These are phyloP conservation scores for Acronicta aceris DNA, from an alignment of 2,888 invertebrate genomes.

Conservation along the genomic window DNA sequence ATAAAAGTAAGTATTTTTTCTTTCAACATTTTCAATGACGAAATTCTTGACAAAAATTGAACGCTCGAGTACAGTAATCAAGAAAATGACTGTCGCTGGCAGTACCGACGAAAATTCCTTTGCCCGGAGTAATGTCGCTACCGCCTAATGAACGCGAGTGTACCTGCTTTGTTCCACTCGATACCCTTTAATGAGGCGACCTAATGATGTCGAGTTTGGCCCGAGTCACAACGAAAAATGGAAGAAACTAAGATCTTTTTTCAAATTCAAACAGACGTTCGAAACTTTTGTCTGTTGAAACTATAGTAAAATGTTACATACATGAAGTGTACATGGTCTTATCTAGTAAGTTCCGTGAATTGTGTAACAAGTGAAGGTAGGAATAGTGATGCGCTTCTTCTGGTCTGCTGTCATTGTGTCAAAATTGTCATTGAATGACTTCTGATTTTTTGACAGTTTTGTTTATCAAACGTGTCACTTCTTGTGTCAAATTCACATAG, in stretches of 20 bases:
- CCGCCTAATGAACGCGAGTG: constrained; percentile 53
- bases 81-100: constrained; percentile 52
- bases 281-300: not conserved
- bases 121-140: constrained; percentile 54
- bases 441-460: no score
- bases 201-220: constrained; percentile 45
- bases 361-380: no score
- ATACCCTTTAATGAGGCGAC: constrained; percentile 54
- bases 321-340: no score
- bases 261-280: not conserved
- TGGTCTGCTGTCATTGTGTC: no score
- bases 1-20: constrained; percentile 20
- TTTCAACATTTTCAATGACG: constrained; percentile 20
- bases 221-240: constrained; percentile 15
- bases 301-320: not conserved
- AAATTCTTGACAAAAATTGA: constrained; percentile 53
- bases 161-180: constrained; percentile 60
- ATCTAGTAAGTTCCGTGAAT: no score
- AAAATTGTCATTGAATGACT: no score
- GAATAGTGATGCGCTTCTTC: no score
- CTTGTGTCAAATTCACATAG: no score
- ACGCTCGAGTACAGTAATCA: constrained; percentile 60
- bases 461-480: no score
- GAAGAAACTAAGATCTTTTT: constrained; percentile 3
- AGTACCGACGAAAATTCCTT: constrained; percentile 56